Evolutionary conservation across 2,888 invertebrate species (phyloP), one percentile per base, ranked within the genome.

Genomic region (Sympetrum striolatum): DNA sequence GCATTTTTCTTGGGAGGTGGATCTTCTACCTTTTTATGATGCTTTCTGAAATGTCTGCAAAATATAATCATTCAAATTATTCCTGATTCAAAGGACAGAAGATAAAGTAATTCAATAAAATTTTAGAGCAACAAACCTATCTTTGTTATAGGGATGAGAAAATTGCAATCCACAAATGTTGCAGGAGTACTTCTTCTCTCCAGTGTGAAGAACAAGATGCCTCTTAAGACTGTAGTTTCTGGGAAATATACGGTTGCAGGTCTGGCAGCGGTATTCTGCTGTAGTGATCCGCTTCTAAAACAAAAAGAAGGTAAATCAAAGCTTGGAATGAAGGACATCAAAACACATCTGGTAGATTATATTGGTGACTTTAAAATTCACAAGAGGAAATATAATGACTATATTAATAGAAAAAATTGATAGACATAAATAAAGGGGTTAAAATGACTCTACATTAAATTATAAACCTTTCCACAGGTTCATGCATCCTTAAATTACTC

Each of bases 241-340:
- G 15, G 93, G 93, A 92, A 94, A 93, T 39, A 92, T 92, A 90
- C 93, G 93, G 5, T 92, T 92, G 92, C 93, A 94, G 90, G 93
- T 92, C 4, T 92, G 92, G 92, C 94, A 93, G 39, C 92, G 92
- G 91, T 93, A 64, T 91, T 91, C 92, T 44, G 60, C 73, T 35
- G 58, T 44, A 22, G 31, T 81, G n/a, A 80, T 90, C 80, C 58
- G 6, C 35, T 58, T 80, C 35, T 44, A 12, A 8, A 73, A 31
- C 4, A 73, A 12, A 3, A 35, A 35, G 18, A 31, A 80, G 37
- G 35, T 0, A 80, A 5, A 31, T 35, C 0, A 5, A 18, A 80
- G 12, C 2, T 39, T 14, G 25, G 35, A 18, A 15, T 25, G 15
- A 18, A 79, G 79, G 79, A 10, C 44, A 44, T 8, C 44, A 44